Conservation (phyloP, 2,888 invertebrate genomes). For the Corythucha ciliata region DNA sequence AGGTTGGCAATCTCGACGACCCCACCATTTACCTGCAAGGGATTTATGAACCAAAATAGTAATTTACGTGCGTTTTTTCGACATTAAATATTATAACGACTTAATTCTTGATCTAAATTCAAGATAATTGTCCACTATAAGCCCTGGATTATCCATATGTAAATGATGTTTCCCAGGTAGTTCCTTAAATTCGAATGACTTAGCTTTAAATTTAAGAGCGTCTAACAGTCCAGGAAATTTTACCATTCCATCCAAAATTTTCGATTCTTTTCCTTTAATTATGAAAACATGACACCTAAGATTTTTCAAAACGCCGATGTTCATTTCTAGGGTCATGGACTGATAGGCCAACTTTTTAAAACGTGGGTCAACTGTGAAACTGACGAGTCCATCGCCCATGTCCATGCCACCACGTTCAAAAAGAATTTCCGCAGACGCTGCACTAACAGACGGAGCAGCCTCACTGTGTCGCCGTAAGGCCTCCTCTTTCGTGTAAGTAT, state of each 20-base stretch:
- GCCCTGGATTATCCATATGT: constrained; percentile 60
- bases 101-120: constrained; percentile 5
- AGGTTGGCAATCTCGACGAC: constrained; percentile 50
- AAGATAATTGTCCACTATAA: constrained; percentile 38
- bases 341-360: too few species aligned
- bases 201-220: constrained; percentile 47
- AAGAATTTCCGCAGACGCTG: constrained; percentile 47
- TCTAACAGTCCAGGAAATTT: constrained; percentile 46
- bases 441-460: constrained; percentile 49
- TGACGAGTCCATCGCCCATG: constrained; percentile 49
- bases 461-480: constrained; percentile 44
- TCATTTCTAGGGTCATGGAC: constrained; percentile 12
- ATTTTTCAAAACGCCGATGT: constrained; percentile 19
- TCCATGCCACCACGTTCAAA: constrained; percentile 47
- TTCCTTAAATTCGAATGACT: constrained; percentile 50
- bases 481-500: constrained; percentile 29
- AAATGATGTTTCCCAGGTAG: constrained; percentile 63
- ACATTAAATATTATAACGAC: not conserved
- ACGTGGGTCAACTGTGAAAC: constrained; percentile 56
- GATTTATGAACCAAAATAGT: not conserved
- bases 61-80: too few species aligned
- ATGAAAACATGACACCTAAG: constrained; percentile 40
- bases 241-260: constrained; percentile 9
- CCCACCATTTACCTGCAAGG: constrained; percentile 54
- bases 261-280: constrained; percentile 3